These are phyloP conservation scores for Heliconius nattereri DNA, from an alignment of 1,140 invertebrate species.

Conservation along the genomic window DNA sequence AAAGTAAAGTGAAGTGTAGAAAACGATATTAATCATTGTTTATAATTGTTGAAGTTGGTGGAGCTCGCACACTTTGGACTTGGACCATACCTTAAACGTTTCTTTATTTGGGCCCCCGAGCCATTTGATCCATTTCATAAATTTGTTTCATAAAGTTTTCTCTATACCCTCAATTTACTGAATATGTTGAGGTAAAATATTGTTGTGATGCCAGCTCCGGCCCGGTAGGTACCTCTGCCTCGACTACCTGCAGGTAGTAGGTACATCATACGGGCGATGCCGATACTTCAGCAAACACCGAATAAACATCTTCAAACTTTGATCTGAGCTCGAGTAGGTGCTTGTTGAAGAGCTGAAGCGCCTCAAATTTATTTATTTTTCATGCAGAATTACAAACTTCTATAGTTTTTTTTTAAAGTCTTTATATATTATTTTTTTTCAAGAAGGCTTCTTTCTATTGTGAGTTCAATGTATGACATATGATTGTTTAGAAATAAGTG, in stretches of 20 bases:
- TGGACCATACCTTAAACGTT: constrained; percentile 38
- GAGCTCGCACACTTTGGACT: constrained; percentile 39
- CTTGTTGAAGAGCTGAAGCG: background rate
- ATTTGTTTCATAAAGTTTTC: constrained; percentile 69
- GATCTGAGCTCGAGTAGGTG: background rate
- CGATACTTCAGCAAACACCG: background rate
- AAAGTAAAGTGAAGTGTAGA: too few relatives aligned
- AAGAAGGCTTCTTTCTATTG: background rate
- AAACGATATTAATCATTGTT: too few relatives aligned
- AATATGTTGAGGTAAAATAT: constrained; percentile 57
- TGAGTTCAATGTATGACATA: background rate
- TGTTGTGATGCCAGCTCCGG: constrained; percentile 43
- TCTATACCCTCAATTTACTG: constrained; percentile 54
- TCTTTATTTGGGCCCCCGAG: constrained; percentile 50
- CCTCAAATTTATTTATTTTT: background rate
- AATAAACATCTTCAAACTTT: constrained; percentile 6
- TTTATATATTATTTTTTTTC: background rate
- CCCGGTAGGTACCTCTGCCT: too few relatives aligned
- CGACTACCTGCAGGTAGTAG: too few relatives aligned
- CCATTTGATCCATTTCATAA: constrained; percentile 73
- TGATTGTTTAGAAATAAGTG: background rate
- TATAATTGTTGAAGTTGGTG: too few relatives aligned
- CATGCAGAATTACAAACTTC: background rate
- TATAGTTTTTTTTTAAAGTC: background rate
- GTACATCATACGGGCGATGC: background rate